Percentiles rank a stretch among this genome's conserved stretches.
phyloP scores from a whole-genome alignment of 2,113 vertebrate species.

The Sprattus sprattus region DNA sequence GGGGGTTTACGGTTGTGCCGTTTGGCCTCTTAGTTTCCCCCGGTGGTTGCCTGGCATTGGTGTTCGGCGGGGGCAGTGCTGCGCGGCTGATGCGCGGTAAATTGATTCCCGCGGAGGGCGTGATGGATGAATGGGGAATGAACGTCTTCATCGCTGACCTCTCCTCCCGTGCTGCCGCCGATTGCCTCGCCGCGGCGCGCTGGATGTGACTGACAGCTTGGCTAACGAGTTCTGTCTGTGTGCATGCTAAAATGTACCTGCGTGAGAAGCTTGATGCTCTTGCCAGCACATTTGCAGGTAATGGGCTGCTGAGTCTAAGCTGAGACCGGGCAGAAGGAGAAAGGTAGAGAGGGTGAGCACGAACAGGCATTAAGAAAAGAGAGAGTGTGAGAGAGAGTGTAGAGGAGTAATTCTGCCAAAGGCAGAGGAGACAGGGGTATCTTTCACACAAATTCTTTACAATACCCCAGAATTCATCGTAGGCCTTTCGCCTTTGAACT shows the following conservation, averaged over 20 bases:
- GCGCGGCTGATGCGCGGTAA: conserved; percentile 59
- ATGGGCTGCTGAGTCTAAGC: conserved; percentile 13
- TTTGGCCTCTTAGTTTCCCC: conserved; percentile 35
- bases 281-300: conserved; percentile 16
- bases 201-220: conserved; percentile 56
- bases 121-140: conserved; percentile 63
- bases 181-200: conserved; percentile 52
- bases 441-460: not conserved
- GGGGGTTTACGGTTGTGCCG: conserved; percentile 37
- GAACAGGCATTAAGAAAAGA: conserved; percentile 23
- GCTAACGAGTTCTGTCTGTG: conserved; percentile 65
- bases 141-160: conserved; percentile 62
- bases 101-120: conserved; percentile 64
- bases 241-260: conserved; percentile 63
- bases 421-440: not conserved
- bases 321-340: not conserved
- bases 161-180: conserved; percentile 46
- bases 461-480: not conserved
- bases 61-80: conserved; percentile 50
- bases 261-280: conserved; percentile 22
- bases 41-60: conserved; percentile 38
- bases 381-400: not conserved
- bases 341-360: not conserved
- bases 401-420: not conserved
- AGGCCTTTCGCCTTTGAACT: not conserved